Evolutionary conservation across 2,888 invertebrate species (phyloP).

Genomic region (Dryobotodes eremita): DNA sequence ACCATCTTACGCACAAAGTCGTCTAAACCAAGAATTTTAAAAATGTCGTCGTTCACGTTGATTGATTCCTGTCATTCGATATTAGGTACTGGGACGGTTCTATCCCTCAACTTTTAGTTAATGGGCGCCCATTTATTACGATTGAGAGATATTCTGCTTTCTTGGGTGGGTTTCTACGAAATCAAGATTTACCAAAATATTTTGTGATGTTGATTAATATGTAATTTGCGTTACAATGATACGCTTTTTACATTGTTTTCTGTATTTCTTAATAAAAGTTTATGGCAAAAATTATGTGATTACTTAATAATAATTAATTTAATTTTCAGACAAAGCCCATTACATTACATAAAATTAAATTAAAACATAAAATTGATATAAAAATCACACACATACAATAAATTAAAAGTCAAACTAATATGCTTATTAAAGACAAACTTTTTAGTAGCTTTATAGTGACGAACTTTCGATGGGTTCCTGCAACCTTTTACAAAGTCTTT

Average conservation of each 20-base stretch:
- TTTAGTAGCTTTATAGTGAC: too few species aligned
- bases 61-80: slow-evolving; percentile 69
- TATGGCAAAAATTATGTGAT: neutral
- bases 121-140: slow-evolving; percentile 74
- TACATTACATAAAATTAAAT: too few species aligned
- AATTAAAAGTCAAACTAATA: too few species aligned
- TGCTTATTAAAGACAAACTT: neutral
- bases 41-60: slow-evolving; percentile 50
- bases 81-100: slow-evolving; percentile 33
- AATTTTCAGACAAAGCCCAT: too few species aligned
- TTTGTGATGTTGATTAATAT: slow-evolving; percentile 30
- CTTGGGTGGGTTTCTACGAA: slow-evolving; percentile 73
- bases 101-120: slow-evolving; percentile 64
- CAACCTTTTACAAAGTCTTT: neutral
- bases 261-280: neutral
- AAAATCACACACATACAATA: too few species aligned
- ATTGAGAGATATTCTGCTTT: slow-evolving; percentile 62
- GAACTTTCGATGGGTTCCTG: neutral
- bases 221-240: neutral
- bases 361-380: too few species aligned
- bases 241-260: neutral
- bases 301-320: too few species aligned
- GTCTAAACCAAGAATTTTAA: slow-evolving; percentile 37
- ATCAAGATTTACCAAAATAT: slow-evolving; percentile 28
- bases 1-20: slow-evolving; percentile 44